A percentile compares a stretch with the other conserved stretches of the same genome.
These are phyloP conservation scores for Trialeurodes vaporariorum DNA, from an alignment of 1,140 invertebrate species.

Conservation along the genomic window DNA sequence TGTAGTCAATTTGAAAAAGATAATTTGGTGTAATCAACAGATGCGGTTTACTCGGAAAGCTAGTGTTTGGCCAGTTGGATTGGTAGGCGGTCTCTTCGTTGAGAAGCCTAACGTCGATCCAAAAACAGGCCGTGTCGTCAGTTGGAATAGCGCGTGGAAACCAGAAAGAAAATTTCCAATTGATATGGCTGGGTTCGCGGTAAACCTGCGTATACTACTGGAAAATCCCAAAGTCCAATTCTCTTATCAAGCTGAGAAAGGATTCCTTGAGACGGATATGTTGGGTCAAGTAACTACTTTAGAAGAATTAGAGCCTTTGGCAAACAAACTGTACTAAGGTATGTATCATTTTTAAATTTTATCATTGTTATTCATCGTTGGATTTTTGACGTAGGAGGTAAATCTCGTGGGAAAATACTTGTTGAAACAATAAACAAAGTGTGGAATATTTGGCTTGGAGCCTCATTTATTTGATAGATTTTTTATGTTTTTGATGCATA, in stretches of 20 bases:
- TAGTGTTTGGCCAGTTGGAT: conserved; percentile 93
- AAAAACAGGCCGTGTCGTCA: conserved; percentile 55
- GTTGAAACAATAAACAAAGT: conserved; percentile 2
- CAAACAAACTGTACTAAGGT: conserved; percentile 80
- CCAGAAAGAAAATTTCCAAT: conserved; percentile 84
- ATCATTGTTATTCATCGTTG: conserved; percentile 9
- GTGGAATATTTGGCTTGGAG: conserved; percentile 9
- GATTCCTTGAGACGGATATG: conserved; percentile 87
- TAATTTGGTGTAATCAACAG: too few species aligned
- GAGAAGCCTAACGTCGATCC: conserved; percentile 64
- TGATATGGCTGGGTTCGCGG: conserved; percentile 98
- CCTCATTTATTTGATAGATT: not conserved
- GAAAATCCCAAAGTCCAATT: conserved; percentile 58
- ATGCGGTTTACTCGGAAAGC: conserved; percentile 61
- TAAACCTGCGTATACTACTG: conserved; percentile 71
- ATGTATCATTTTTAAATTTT: conserved; percentile 17
- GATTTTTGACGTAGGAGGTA: conserved; percentile 19
- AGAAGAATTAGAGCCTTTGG: conserved; percentile 75
- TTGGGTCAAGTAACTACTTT: conserved; percentile 63
- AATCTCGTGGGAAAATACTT: conserved; percentile 1
- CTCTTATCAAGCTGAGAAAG: conserved; percentile 67
- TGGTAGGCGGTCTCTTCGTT: conserved; percentile 80
- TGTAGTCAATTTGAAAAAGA: too few species aligned
- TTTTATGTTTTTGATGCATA: not conserved
- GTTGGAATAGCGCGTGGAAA: conserved; percentile 76